A percentile compares a stretch with the other conserved stretches of the same genome.
Evolutionary conservation across 2,888 invertebrate genomes (phyloP).

Genomic region (Lasioglossum pauxillum): DNA sequence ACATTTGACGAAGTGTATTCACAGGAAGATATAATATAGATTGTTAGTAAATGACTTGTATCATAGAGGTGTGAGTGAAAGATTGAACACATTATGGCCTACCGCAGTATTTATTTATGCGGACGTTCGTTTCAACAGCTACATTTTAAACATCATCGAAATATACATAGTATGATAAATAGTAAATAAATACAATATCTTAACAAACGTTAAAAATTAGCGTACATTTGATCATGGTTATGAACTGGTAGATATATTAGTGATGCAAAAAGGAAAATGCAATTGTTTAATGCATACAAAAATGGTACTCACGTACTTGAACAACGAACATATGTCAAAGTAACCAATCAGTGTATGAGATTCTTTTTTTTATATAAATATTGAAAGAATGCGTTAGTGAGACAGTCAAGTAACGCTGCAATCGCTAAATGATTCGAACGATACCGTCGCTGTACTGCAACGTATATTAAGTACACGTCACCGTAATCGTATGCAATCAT

Average conservation of each 20-base stretch:
- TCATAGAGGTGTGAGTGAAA: slow-evolving; percentile 48
- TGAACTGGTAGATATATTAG: slow-evolving; percentile 32
- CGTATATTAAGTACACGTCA: background rate
- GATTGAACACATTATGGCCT: slow-evolving; percentile 66
- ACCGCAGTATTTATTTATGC: slow-evolving; percentile 75
- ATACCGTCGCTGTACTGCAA: slow-evolving; percentile 30
- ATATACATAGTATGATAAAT: slow-evolving; percentile 62
- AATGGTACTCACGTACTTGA: slow-evolving; percentile 21
- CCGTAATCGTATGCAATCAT: slow-evolving; percentile 26
- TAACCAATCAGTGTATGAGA: slow-evolving; percentile 23
- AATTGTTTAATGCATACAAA: slow-evolving; percentile 32
- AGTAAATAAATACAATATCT: slow-evolving; percentile 59
- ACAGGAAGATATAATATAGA: background rate
- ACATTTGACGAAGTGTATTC: background rate
- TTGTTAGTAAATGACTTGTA: background rate
- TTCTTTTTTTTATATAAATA: slow-evolving; percentile 28
- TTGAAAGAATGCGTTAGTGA: slow-evolving; percentile 33
- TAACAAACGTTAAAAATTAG: slow-evolving; percentile 58
- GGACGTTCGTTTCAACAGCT: slow-evolving; percentile 68
- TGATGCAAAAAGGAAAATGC: slow-evolving; percentile 19
- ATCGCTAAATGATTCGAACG: slow-evolving; percentile 51
- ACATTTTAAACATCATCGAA: slow-evolving; percentile 59
- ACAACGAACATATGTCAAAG: slow-evolving; percentile 8
- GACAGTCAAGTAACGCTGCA: slow-evolving; percentile 32
- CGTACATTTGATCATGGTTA: slow-evolving; percentile 41